Base-by-base conservation (phyloP, 2,113 vertebrate genomes). In the Isichthys henryi region DNA sequence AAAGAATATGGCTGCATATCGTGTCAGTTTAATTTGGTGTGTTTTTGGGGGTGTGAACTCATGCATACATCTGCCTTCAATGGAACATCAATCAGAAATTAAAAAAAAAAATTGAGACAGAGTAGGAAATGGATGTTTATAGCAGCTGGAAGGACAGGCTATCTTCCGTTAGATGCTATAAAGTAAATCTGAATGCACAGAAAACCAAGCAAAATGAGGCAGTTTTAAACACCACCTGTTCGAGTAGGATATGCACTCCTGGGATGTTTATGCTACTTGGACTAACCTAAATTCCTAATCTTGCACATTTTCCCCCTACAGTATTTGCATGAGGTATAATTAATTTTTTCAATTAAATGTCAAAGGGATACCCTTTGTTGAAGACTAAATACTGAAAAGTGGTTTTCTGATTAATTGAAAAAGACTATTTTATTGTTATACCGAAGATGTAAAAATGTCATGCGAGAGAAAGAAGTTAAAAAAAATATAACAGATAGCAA, bases 51-150 rank as follows among this genome's bases (percentile, higher is more conserved):
- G 23, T 9, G 49, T 49, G n/a, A 56, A 39, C 8, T 39, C 85
- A 52, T 53, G 50, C 23, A 56, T 87, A 27, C 53, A 1, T 87
- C 13, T 39, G 50, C 31, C n/a, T 53, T 87, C 27, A 48, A 48
- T 48, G 80, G 43, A 84, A 48, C 39, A 43, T 46, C 17, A 84
- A 84, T 13, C 3, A 49, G 15, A 52, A 10, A 45, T 85, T 19
- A 19, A 53, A 85, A 13, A 11, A 23, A 31, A 21, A 53, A 17
- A 39, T 7, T 7, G 4, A 13, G 13, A 39, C 2, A 39, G 83
- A 66, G n/a, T 31, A 52, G 85, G 85, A 87, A 87, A 53, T 53
- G 9, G 31, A 21, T 56, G 85, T 87, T 87, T 87, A 87, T 10
- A 48, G 1, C 39, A 19, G 39, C 35, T 48, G 39, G 19, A 7